Evolutionary conservation across 2,113 vertebrate species (phyloP), one percentile per base, ranked within the genome.

Genomic region (Entomyzon cyanotis): DNA sequence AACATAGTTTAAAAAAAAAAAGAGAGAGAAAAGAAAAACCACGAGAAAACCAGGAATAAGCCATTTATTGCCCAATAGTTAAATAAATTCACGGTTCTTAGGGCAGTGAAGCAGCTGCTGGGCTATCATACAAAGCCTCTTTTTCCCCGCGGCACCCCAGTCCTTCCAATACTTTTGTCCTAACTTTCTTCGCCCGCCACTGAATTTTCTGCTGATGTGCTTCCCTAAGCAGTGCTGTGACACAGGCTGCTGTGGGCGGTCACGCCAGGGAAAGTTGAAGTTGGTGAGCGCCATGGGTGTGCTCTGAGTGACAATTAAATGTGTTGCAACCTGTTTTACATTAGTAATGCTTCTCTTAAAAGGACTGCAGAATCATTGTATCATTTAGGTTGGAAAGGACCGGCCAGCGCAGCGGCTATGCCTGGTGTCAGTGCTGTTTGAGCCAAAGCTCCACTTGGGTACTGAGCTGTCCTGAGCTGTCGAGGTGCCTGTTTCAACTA

Each of bases 181-280:
- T 27, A 5, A 24, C 52, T 3, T 31, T 60, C 47, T 41, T 1
- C 4, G 2, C 11, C 15, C 4, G 13, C 12, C 11, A 0, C 2
- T n/a, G 28, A 2, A 5, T 62, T 44, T 94, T 35, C 11, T 69
- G 64, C 41, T 7, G 59, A 8, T 77, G 20, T 14, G 21, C 19
- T 35, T 15, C 14, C 89, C 6, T 16, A 0, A 56, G 23, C 44
- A 11, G 52, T 2, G 42, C n/a, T 5, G 14, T 30, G 15, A 10
- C 25, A 8, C 5, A 0, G 55, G 65, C 50, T 65, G 67, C 50
- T 27, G 33, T 3, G 14, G 37, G 71, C 22, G 13, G 86, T 12
- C 27, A 1, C 8, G 1, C 42, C 62, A 2, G 18, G 31, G 10
- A 30, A 31, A 7, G 58, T 25, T 11, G 16, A 28, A 11, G 10